phyloP scores from a whole-genome alignment of 1,140 invertebrate genomes.

The Trypoxylus dichotomus region DNA sequence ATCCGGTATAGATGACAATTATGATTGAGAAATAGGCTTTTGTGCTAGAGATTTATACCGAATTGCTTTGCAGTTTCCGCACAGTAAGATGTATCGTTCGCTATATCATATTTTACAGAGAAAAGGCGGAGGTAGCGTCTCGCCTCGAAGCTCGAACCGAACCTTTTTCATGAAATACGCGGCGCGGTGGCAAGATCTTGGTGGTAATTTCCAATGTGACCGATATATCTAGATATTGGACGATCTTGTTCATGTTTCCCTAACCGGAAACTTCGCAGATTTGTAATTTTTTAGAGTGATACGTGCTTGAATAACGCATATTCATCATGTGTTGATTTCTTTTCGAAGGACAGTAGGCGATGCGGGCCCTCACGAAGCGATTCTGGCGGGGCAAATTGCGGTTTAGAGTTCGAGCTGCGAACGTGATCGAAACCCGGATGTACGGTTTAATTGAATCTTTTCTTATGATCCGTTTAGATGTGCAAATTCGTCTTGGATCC shows the following conservation, averaged over 20 bases:
- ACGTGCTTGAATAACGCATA: neutral
- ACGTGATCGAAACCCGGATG: neutral
- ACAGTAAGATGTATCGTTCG: conserved; percentile 10
- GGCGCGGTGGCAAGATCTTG: neutral
- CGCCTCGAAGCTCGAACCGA: neutral
- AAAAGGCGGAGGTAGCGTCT: neutral
- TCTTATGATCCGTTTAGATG: neutral
- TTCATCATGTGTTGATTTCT: conserved; percentile 9
- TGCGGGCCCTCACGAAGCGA: neutral
- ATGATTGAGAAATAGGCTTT: conserved; percentile 12
- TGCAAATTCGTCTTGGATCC: too few relatives aligned
- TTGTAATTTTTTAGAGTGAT: conserved; percentile 19
- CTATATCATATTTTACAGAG: conserved; percentile 5
- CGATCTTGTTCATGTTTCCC: neutral
- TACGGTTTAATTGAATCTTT: neutral
- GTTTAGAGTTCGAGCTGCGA: neutral
- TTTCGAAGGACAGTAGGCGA: neutral
- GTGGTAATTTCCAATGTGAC: conserved; percentile 13
- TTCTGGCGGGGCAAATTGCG: neutral
- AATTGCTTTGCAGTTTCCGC: neutral
- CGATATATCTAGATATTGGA: conserved; percentile 22
- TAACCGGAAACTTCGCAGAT: conserved; percentile 6
- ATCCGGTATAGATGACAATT: neutral
- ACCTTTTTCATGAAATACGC: conserved; percentile 1
- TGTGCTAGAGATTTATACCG: neutral